Evolutionary conservation across 2,888 invertebrate genomes (phyloP), one percentile per base, ranked within the genome.

Genomic region (Serrognathus titanus): DNA sequence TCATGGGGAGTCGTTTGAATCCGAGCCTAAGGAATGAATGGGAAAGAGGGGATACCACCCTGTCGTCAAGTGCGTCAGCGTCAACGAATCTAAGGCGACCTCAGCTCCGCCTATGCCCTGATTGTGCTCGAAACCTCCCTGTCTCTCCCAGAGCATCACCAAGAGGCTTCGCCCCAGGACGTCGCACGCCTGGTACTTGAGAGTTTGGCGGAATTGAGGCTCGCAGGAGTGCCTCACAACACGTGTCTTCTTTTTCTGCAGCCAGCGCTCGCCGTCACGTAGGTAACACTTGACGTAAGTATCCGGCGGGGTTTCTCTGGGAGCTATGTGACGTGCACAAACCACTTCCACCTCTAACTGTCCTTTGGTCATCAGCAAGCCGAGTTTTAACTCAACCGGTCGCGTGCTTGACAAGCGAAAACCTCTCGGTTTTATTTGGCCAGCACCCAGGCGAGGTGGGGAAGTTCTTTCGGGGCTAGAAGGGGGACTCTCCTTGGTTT

Each of bases 221-320:
- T 92, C 91, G 55, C 86, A 86, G 49, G 88, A 88, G 71, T 90
- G 90, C 52, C 90, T 85, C 13, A 90, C 83, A 31, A 94, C 89
- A 46, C 92, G 84, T 1, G 95, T 96, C 78, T 96, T 96, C 71
- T 93, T 89, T 79, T 95, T 95, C 76, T 94, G 92, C 58, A 94
- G 80, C 85, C 92, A 88, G 64, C 91, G 87, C 63, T 92, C 92
- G 20, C 92, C 92, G 72, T 94, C 94, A 57, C 92, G 87, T 58
- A 95, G 82, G 75, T 94, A 95, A 64, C 94, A 95, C 79, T 96
- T 95, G 52, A 95, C 94, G 79, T 96, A 96, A 13, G 94, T 95
- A 75, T 96, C 95, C 73, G 87, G 82, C 65, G 87, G 86, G 51
- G 87, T 86, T 69, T 89, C 89, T 54, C 85, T 85, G 16, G 82